Percentiles rank a stretch among this genome's conserved stretches.
Evolutionary conservation across 2,888 invertebrate genomes (phyloP).

Genomic region (Patella pellucida): DNA sequence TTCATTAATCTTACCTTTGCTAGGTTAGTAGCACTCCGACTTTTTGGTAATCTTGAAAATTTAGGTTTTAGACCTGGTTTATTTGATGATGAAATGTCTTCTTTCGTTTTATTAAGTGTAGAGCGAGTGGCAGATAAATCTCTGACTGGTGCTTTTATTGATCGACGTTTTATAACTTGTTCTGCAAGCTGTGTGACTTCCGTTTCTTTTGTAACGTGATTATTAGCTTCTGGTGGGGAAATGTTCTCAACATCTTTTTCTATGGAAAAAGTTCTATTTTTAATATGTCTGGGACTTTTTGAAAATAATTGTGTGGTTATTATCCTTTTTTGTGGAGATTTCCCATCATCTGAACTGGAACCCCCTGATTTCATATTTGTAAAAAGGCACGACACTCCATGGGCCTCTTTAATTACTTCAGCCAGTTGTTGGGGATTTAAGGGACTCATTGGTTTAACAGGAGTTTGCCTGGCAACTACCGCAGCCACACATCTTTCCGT

Average conservation of each 20-base stretch:
- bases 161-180: background rate
- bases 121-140: slow-evolving; percentile 6
- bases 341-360: slow-evolving; percentile 22
- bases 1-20: background rate
- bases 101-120: background rate
- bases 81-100: background rate
- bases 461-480: slow-evolving; percentile 32
- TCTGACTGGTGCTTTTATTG: slow-evolving; percentile 13
- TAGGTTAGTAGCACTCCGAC: slow-evolving; percentile 10
- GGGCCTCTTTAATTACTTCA: slow-evolving; percentile 50
- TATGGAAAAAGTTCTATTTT: background rate
- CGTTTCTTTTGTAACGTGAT: slow-evolving; percentile 21
- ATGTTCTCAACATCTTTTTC: background rate
- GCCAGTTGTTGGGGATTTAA: slow-evolving; percentile 48
- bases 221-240: background rate
- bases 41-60: slow-evolving; percentile 9
- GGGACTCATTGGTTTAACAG: slow-evolving; percentile 43
- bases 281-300: slow-evolving; percentile 10
- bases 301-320: slow-evolving; percentile 28
- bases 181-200: slow-evolving; percentile 11
- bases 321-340: slow-evolving; percentile 16
- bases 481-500: slow-evolving; percentile 48
- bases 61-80: slow-evolving; percentile 3
- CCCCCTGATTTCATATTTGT: slow-evolving; percentile 24
- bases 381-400: slow-evolving; percentile 44